A percentile compares a stretch with the other conserved stretches of the same genome.
Conservation (phyloP, 2,888 invertebrate species). For the Pollenia labialis region DNA sequence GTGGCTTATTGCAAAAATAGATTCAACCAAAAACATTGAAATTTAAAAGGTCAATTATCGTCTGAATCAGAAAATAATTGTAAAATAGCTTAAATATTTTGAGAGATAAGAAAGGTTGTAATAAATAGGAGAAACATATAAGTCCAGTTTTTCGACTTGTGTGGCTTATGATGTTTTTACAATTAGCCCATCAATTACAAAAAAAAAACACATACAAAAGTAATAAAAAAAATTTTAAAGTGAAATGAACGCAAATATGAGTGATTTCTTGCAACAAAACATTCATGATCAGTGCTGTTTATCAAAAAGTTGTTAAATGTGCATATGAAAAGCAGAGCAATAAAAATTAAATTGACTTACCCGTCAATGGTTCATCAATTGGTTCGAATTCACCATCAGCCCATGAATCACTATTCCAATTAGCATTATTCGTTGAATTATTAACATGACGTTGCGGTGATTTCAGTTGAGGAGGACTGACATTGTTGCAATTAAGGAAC, state of each 20-base stretch:
- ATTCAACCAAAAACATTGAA: no score
- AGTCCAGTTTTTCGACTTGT: no score
- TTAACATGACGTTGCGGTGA: slow-evolving; percentile 80
- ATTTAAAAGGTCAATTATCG: no score
- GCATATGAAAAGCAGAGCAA: neutral
- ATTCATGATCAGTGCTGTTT: slow-evolving; percentile 39
- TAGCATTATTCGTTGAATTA: slow-evolving; percentile 82
- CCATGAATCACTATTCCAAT: slow-evolving; percentile 87
- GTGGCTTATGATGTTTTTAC: no score
- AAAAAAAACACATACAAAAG: neutral
- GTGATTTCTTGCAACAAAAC: neutral
- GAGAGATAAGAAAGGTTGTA: no score
- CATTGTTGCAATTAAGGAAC: slow-evolving; percentile 83
- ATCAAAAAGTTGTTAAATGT: neutral
- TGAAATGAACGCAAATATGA: neutral
- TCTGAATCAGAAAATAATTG: no score
- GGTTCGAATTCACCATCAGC: slow-evolving; percentile 93
- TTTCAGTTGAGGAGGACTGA: slow-evolving; percentile 79
- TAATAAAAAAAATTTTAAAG: neutral
- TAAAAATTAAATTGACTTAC: slow-evolving; percentile 79
- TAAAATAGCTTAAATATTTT: no score
- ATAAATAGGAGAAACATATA: no score
- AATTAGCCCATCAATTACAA: neutral
- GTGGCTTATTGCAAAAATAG: no score
- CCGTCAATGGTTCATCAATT: slow-evolving; percentile 88